These are phyloP conservation scores for Carlito syrichta DNA, from an alignment of 2,113 vertebrate species.

Conservation along the genomic window DNA sequence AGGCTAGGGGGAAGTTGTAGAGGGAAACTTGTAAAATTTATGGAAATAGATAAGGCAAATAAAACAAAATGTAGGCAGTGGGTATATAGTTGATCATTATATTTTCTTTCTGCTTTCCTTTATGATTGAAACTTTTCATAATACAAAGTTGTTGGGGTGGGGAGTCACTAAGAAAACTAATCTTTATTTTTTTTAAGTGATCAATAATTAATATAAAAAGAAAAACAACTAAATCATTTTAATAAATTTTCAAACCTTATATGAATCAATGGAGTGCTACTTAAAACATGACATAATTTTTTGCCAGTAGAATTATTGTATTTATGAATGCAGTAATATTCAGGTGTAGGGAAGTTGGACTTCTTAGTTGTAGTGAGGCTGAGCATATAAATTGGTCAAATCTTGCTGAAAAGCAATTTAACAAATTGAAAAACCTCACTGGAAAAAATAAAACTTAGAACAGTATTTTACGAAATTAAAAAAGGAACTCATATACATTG, in stretches of 20 bases:
- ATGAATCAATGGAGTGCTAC: background rate
- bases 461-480: background rate
- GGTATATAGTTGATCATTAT: background rate
- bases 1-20: background rate
- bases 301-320: background rate
- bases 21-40: background rate
- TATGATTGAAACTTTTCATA: background rate
- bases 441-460: background rate
- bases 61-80: background rate
- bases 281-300: background rate
- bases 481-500: background rate
- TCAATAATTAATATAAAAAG: background rate
- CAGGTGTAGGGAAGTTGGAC: background rate
- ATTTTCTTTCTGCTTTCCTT: background rate
- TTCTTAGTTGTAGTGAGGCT: background rate
- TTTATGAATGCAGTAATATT: background rate
- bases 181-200: too few species aligned
- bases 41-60: background rate
- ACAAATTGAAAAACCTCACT: background rate
- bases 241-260: background rate
- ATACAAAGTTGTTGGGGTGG: background rate
- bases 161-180: background rate
- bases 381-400: background rate
- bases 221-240: background rate
- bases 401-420: background rate